Evolutionary conservation across 2,797 vertebrate genomes (phyloP), one percentile per base, ranked within the genome.

Genomic region (Phalloptychus januarius): DNA sequence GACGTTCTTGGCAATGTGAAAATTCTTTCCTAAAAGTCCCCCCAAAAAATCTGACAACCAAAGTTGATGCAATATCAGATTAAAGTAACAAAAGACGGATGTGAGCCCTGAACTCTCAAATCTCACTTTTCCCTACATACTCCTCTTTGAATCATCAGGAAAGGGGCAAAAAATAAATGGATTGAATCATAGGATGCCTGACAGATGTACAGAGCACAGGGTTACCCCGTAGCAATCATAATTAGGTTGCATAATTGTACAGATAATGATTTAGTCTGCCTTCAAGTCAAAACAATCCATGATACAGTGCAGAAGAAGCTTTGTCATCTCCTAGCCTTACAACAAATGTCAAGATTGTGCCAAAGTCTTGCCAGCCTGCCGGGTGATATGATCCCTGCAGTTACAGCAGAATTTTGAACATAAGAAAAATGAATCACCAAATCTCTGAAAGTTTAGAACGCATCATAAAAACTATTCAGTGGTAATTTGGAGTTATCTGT

Each of bases 201-300:
- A 90, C 89, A 94, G 92, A 93, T 90, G 91, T 89, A 90, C 87
- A 79, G 83, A 71, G 16, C 74, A 75, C 71, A 18, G 85, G 86
- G 85, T 82, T 82, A 42, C 89, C 92, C 85, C 46, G n/a, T 50
- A 85, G 91, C 87, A 78, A 25, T 85, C n/a, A 61, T 89, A 92
- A 93, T 93, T 91, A 93, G 88, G 85, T 91, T 90, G 88, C 82
- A 63, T 93, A 91, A 94, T 92, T 93, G 89, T 87, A 88, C 85
- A 86, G 88, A 93, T 92, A 92, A 92, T 91, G 85, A 93, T 82
- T 93, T 87, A 87, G 77, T 80, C 79, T 91, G 90, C 90, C 88
- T 93, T 85, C 73, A 75, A 91, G 91, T 90, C 76, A 86, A 86
- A 90, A 84, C 87, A 86, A 84, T 85, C 58, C 65, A 72, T 78